Conservation (phyloP, 2,797 vertebrate species). For the Sebastes minor region DNA sequence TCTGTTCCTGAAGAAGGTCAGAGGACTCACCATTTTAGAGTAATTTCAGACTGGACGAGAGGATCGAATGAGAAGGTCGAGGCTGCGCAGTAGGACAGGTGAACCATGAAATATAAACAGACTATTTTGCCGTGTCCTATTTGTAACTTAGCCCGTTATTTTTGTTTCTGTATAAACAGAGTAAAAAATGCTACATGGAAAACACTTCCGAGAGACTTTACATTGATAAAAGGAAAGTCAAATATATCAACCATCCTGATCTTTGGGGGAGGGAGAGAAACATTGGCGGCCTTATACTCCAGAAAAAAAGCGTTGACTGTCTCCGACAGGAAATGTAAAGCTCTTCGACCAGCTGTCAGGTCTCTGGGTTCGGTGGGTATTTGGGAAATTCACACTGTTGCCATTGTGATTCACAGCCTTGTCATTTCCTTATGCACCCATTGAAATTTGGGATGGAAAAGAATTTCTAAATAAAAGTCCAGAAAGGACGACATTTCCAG, state of each 20-base stretch:
- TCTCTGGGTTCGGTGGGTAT: slow-evolving; percentile 54
- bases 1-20: slow-evolving; percentile 11
- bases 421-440: slow-evolving; percentile 71
- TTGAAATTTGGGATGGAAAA: slow-evolving; percentile 63
- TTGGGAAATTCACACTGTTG: slow-evolving; percentile 62
- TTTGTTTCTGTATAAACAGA: slow-evolving; percentile 65
- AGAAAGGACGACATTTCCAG: slow-evolving; percentile 46
- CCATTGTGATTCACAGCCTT: slow-evolving; percentile 74
- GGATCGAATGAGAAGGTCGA: slow-evolving; percentile 10
- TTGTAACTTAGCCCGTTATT: slow-evolving; percentile 65
- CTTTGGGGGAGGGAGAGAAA: slow-evolving; percentile 41
- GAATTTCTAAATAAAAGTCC: slow-evolving; percentile 80
- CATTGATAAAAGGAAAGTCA: slow-evolving; percentile 37
- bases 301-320: slow-evolving; percentile 47
- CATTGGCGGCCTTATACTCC: slow-evolving; percentile 72
- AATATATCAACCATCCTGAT: slow-evolving; percentile 11
- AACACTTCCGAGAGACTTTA: slow-evolving; percentile 53
- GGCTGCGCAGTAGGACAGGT: slow-evolving; percentile 31
- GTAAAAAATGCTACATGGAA: slow-evolving; percentile 37
- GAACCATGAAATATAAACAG: slow-evolving; percentile 44
- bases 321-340: slow-evolving; percentile 58
- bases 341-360: slow-evolving; percentile 41
- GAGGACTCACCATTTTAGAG: slow-evolving; percentile 31
- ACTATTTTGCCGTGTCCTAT: slow-evolving; percentile 59
- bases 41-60: slow-evolving; percentile 35